Conservation (phyloP, 2,113 vertebrate species). For the Rhagologus leucostigma region DNA sequence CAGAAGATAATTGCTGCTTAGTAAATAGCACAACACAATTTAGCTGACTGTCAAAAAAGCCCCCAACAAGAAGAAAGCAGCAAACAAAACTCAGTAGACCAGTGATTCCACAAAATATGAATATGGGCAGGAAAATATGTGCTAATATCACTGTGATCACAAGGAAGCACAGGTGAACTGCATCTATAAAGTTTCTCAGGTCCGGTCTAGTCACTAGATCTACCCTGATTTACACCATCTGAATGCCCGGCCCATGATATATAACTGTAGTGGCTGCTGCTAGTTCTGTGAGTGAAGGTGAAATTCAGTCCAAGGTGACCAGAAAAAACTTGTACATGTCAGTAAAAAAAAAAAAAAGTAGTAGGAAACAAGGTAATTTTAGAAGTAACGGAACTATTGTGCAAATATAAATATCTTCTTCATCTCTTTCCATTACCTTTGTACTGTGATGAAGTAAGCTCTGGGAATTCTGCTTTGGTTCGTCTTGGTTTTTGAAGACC, state of each 20-base stretch:
- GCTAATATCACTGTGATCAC: neutral
- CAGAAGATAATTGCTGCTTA: neutral
- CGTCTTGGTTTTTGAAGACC: neutral
- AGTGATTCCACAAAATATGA: neutral
- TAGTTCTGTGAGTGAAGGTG: neutral
- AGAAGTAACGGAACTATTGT: neutral
- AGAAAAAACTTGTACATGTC: neutral
- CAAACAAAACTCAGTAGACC: neutral
- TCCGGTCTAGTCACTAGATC: neutral
- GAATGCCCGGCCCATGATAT: neutral
- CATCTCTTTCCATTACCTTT: neutral
- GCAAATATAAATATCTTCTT: neutral
- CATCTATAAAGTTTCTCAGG: neutral
- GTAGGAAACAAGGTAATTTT: neutral
- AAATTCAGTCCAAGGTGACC: neutral
- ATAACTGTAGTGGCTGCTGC: neutral
- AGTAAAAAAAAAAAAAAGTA: neutral
- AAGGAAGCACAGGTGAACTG: neutral
- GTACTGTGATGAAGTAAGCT: neutral
- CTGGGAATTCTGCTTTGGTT: neutral
- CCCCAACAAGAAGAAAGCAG: neutral
- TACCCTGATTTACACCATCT: neutral
- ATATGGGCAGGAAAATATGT: neutral
- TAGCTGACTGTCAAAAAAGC: neutral
- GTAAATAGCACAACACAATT: neutral